These are phyloP conservation scores for Sympetrum striolatum DNA, from an alignment of 2,888 invertebrate species.

Conservation along the genomic window DNA sequence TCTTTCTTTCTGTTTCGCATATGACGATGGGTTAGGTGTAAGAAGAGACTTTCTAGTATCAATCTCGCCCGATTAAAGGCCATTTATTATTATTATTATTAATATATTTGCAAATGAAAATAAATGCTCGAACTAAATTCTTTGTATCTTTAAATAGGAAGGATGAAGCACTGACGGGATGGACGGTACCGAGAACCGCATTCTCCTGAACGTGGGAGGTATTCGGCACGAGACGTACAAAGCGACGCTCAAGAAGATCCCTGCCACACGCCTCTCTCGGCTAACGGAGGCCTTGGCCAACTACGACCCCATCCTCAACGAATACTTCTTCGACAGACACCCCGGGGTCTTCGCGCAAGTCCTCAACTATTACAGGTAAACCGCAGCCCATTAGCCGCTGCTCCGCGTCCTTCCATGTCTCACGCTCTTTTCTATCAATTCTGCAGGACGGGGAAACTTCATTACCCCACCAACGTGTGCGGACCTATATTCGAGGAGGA, in stretches of 20 bases:
- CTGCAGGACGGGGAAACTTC: conserved; percentile 87
- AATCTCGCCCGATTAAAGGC: no score
- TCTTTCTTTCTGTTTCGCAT: no score
- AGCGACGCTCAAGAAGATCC: conserved; percentile 86
- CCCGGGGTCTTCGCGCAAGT: conserved; percentile 91
- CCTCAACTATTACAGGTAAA: conserved; percentile 82
- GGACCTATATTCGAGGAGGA: conserved; percentile 96
- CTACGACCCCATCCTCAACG: conserved; percentile 87
- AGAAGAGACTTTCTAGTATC: no score
- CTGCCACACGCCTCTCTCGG: conserved; percentile 82
- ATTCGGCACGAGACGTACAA: conserved; percentile 75
- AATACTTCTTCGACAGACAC: conserved; percentile 87
- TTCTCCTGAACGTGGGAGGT: not conserved
- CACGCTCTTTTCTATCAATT: not conserved
- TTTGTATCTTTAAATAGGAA: no score
- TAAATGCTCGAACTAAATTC: no score
- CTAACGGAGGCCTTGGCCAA: conserved; percentile 86
- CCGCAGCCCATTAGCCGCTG: conserved; percentile 12
- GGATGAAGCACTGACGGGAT: not conserved
- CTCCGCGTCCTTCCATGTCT: not conserved
- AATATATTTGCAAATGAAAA: no score
- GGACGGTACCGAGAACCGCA: conserved; percentile 28
- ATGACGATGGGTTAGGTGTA: no score
- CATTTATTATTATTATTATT: no score
- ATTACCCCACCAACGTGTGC: conserved; percentile 97